Percentiles rank a stretch among this genome's conserved stretches.
Conservation (phyloP, 2,888 invertebrate genomes). For the Apantesis nais region DNA sequence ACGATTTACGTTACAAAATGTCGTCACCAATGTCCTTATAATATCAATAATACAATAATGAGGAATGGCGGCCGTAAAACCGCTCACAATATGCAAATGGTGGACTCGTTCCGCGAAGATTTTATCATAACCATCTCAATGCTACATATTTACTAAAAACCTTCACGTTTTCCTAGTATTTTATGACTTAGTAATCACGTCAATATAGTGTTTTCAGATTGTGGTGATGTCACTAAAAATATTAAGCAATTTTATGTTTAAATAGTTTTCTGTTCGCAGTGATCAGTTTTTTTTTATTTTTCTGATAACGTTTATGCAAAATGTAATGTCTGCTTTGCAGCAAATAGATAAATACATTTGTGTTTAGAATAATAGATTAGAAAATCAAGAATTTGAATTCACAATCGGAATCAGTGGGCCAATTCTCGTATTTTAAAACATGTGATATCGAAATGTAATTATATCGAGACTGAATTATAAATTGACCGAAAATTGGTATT, state of each 20-base stretch:
- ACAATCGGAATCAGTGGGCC: too few species aligned
- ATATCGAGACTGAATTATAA: too few species aligned
- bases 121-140: constrained; percentile 15
- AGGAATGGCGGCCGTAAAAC: background rate
- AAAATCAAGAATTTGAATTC: too few species aligned
- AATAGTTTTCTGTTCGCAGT: background rate
- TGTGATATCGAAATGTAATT: too few species aligned
- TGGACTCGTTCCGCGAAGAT: constrained; percentile 6
- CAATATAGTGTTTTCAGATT: background rate
- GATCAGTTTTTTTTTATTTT: background rate
- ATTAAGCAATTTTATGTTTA: background rate
- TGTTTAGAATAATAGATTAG: too few species aligned
- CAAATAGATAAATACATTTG: too few species aligned
- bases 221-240: background rate
- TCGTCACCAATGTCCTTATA: constrained; percentile 16
- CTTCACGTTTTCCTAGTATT: constrained; percentile 7
- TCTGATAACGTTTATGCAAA: background rate
- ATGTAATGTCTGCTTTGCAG: too few species aligned
- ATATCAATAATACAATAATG: background rate
- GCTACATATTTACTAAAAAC: constrained; percentile 6
- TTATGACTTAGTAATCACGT: background rate
- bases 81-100: constrained; percentile 14
- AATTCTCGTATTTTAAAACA: too few species aligned
- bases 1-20: constrained; percentile 2
- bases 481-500: too few species aligned